Percentiles rank a stretch among this genome's conserved stretches.
These are phyloP conservation scores for Leucoraja erinaceus DNA, from an alignment of 2,113 vertebrate species.

Conservation along the genomic window DNA sequence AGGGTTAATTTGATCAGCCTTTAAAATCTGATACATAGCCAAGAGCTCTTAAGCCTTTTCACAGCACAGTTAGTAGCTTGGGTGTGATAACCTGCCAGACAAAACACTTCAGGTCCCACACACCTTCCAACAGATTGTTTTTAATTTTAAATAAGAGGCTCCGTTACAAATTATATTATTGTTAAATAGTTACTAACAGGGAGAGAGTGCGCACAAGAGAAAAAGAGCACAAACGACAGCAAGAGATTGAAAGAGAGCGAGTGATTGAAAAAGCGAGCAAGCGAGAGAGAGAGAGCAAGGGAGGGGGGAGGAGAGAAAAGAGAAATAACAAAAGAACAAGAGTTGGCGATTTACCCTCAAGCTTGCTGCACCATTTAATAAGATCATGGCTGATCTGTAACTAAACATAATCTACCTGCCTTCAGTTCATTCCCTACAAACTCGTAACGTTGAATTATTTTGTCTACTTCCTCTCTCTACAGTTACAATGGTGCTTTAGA, in stretches of 20 bases:
- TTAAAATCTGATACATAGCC: neutral
- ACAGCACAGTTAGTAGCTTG: neutral
- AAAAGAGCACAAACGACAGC: neutral
- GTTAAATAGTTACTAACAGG: neutral
- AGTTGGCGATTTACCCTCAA: neutral
- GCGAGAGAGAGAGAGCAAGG: no score
- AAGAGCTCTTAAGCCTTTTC: neutral
- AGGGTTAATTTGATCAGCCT: neutral
- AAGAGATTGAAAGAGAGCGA: neutral
- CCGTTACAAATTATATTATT: neutral
- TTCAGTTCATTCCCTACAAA: neutral
- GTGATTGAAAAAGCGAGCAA: neutral
- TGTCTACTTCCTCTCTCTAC: neutral
- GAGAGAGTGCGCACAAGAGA: neutral
- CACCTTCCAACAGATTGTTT: neutral
- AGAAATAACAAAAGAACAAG: neutral
- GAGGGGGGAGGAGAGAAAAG: neutral
- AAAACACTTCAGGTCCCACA: neutral
- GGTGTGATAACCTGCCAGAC: neutral
- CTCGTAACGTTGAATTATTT: neutral
- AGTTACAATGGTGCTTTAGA: no score
- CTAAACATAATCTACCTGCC: neutral
- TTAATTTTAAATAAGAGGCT: neutral
- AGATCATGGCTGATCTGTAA: neutral
- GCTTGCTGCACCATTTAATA: neutral